Conservation (phyloP, 2,113 vertebrate species). For the Eudyptes chrysolophus region DNA sequence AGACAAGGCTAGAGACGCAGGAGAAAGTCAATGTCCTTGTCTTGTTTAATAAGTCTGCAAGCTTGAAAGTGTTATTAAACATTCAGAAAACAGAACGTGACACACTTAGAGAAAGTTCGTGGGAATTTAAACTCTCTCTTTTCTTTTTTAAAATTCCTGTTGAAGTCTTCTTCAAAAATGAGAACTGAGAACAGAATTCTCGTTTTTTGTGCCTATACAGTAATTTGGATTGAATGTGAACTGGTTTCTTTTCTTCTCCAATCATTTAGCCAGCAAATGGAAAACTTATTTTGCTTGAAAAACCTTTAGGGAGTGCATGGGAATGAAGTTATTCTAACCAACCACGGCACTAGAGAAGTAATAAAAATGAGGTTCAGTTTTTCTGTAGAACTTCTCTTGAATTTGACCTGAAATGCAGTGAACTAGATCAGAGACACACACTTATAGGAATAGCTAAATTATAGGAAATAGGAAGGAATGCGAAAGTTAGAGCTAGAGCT, state of each 20-base stretch:
- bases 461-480: not conserved
- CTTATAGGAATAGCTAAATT: not conserved
- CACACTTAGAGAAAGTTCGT: constrained; percentile 1
- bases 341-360: not conserved
- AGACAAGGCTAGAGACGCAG: not conserved
- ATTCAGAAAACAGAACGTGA: constrained; percentile 15
- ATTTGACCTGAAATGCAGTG: not conserved
- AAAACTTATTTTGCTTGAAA: not conserved
- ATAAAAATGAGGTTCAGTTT: not conserved
- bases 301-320: not conserved
- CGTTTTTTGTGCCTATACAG: not conserved
- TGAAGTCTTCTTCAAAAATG: not conserved
- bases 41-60: constrained; percentile 41
- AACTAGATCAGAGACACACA: not conserved
- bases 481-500: not conserved
- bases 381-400: not conserved
- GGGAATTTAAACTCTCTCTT: not conserved
- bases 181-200: not conserved
- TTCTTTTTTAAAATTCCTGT: not conserved
- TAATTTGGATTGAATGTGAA: not conserved
- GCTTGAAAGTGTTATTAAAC: constrained; percentile 25
- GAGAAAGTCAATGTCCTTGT: constrained; percentile 49
- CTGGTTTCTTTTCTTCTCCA: not conserved
- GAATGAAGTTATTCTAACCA: not conserved
- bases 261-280: not conserved